Conservation (phyloP, 2,888 invertebrate species). For the Tribolium freemani region DNA sequence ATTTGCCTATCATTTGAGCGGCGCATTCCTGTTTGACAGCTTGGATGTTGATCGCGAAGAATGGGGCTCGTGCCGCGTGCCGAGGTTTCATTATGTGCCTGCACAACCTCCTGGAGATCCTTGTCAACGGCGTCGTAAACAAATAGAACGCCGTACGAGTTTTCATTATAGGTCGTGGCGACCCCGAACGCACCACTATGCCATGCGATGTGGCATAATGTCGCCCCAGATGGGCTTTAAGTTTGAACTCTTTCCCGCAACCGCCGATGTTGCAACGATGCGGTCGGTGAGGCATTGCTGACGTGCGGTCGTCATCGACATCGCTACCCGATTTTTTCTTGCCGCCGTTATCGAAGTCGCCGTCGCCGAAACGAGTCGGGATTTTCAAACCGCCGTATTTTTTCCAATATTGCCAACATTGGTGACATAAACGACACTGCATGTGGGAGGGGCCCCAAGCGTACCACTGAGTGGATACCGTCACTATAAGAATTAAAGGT, state of each 20-base stretch:
- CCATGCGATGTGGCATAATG: conserved; percentile 96
- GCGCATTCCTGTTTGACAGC: conserved; percentile 88
- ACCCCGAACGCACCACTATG: conserved; percentile 79
- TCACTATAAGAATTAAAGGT: conserved; percentile 67
- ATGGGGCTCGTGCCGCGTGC: conserved; percentile 91
- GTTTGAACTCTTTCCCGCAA: conserved; percentile 96
- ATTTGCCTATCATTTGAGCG: conserved; percentile 71
- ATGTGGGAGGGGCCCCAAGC: conserved; percentile 95
- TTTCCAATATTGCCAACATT: conserved; percentile 99
- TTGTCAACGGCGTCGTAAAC: conserved; percentile 90
- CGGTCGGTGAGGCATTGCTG: conserved; percentile 77
- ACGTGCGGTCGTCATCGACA: conserved; percentile 70
- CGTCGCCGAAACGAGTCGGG: conserved; percentile 71
- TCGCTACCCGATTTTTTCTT: conserved; percentile 67
- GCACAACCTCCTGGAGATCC: conserved; percentile 90
- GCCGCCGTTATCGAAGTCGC: conserved; percentile 68
- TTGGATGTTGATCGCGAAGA: conserved; percentile 81
- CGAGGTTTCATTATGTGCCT: conserved; percentile 85
- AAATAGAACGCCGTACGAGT: conserved; percentile 97
- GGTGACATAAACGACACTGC: conserved; percentile 92
- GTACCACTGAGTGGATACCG: conserved; percentile 92
- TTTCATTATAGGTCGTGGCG: conserved; percentile 95
- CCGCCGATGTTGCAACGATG: conserved; percentile 92
- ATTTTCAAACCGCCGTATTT: conserved; percentile 97
- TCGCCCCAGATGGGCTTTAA: conserved; percentile 93